phyloP scores from a whole-genome alignment of 2,797 vertebrate genomes.

The Gadopsis bispinosus region DNA sequence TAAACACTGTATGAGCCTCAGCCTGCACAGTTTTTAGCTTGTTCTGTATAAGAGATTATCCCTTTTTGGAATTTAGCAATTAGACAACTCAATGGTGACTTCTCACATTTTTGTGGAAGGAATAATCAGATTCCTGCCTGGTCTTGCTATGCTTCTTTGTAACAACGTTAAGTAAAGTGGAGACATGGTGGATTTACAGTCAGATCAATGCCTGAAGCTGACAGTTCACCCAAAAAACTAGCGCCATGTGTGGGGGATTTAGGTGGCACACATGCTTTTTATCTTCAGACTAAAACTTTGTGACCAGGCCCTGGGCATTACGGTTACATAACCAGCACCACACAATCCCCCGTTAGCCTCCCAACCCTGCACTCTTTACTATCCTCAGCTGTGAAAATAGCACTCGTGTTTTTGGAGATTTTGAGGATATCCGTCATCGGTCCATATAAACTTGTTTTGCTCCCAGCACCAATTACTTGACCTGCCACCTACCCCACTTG shows the following conservation, averaged over 20 bases:
- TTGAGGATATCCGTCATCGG: conserved; percentile 47
- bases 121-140: conserved; percentile 25
- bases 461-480: conserved; percentile 45
- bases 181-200: conserved; percentile 64
- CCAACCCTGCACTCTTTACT: conserved; percentile 30
- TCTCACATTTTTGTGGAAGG: conserved; percentile 24
- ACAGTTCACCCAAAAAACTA: conserved; percentile 65
- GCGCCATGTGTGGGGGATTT: conserved; percentile 82
- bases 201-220: conserved; percentile 68
- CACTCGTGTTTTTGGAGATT: conserved; percentile 57
- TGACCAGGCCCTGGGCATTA: conserved; percentile 47
- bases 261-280: conserved; percentile 66
- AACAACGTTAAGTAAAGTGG: conserved; percentile 55
- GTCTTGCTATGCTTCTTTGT: conserved; percentile 58
- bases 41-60: conserved; percentile 20
- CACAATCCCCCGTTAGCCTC: conserved; percentile 32
- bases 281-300: conserved; percentile 62
- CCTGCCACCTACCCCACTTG: conserved; percentile 35
- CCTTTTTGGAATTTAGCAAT: conserved; percentile 39
- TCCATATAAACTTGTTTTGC: conserved; percentile 33
- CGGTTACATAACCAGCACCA: conserved; percentile 73
- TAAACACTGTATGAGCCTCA: neutral
- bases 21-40: neutral
- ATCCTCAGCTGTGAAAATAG: conserved; percentile 77
- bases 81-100: conserved; percentile 22